A percentile compares a stretch with the other conserved stretches of the same genome.
Conservation (phyloP, 2,888 invertebrate species). For the Phengaris alcon region DNA sequence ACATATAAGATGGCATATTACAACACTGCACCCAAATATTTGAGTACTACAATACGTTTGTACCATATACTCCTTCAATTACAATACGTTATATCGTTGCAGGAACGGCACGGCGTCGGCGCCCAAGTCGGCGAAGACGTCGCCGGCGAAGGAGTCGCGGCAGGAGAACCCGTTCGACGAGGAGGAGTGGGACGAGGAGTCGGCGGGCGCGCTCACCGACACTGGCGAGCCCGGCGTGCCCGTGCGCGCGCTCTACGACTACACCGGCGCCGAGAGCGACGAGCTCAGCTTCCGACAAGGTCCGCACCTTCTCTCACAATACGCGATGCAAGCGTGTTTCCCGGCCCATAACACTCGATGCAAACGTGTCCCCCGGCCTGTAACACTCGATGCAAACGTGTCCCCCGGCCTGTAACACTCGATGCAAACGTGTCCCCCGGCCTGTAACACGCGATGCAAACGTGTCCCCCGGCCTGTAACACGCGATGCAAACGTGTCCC, state of each 20-base stretch:
- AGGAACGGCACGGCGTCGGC: constrained; percentile 69
- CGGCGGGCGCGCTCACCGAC: constrained; percentile 92
- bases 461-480: not conserved
- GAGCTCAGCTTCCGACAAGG: constrained; percentile 98
- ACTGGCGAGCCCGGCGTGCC: constrained; percentile 96
- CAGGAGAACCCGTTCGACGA: constrained; percentile 92
- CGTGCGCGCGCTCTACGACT: constrained; percentile 97
- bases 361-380: not conserved
- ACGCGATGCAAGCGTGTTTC: not conserved
- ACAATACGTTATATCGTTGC: constrained; percentile 34
- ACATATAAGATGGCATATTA: too few species aligned
- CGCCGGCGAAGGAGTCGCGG: constrained; percentile 59
- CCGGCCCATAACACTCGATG: not conserved
- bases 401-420: not conserved
- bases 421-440: not conserved
- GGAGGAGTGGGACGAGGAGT: constrained; percentile 90
- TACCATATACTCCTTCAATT: not conserved
- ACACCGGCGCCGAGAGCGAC: constrained; percentile 97
- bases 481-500: too few species aligned
- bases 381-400: not conserved
- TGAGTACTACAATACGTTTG: not conserved
- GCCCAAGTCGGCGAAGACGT: constrained; percentile 65
- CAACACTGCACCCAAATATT: too few species aligned
- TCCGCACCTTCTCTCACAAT: constrained; percentile 53
- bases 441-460: not conserved